Conservation (phyloP, 2,113 vertebrate genomes). For the Chaetops frenatus region DNA sequence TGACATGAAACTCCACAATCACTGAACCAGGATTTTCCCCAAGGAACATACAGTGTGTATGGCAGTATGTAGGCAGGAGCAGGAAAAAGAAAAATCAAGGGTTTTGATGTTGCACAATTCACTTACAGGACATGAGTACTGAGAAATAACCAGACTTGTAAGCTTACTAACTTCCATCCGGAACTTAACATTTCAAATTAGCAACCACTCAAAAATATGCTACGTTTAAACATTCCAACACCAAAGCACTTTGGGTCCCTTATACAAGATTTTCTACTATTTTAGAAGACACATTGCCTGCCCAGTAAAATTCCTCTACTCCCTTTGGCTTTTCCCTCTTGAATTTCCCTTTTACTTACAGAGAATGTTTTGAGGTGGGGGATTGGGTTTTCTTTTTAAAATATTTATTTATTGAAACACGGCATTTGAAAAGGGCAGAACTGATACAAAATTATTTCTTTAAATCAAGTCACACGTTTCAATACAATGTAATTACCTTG, state of each 20-base stretch:
- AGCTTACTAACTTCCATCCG: not conserved
- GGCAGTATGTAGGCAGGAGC: too few relatives aligned
- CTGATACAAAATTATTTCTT: not conserved
- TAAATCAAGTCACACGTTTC: not conserved
- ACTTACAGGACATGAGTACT: not conserved
- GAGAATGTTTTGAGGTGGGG: not conserved
- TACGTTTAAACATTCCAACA: not conserved
- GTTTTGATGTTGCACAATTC: not conserved
- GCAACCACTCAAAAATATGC: not conserved
- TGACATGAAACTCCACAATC: not conserved
- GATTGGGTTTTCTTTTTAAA: not conserved
- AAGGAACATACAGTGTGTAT: not conserved
- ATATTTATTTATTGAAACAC: not conserved
- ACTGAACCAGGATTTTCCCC: not conserved
- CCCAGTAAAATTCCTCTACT: not conserved
- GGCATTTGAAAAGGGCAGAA: not conserved
- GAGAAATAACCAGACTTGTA: not conserved
- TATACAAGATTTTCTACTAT: not conserved
- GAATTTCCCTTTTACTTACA: not conserved
- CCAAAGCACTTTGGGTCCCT: not conserved
- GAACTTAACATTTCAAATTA: not conserved
- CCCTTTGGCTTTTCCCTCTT: not conserved
- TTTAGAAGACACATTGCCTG: not conserved
- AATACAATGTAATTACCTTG: not conserved
- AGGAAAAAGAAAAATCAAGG: not conserved